Evolutionary conservation across 2,888 invertebrate genomes (phyloP), one percentile per base, ranked within the genome.

Genomic region (Tenthredo mesomela): DNA sequence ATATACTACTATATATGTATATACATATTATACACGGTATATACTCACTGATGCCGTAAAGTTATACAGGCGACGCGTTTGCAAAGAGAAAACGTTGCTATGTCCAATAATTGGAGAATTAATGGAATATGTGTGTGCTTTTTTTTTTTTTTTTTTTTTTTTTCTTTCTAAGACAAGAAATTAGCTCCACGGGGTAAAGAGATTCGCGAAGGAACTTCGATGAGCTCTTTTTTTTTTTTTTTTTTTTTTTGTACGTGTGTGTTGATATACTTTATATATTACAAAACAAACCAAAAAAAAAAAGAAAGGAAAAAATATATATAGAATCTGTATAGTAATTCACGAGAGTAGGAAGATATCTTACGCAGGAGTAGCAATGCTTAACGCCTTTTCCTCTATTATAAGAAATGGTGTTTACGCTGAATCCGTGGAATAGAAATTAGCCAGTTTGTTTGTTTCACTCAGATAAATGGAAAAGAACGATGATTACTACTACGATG

Each of bases 371-470:
- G 6, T n/a, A 40, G 12, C 40, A 43, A 21, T 21, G 43, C 18
- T 25, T 25, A 40, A 73, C 40, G 29, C 73, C 73, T 73, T 37
- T 6, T 61, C 18, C 54, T 61, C 80, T 40, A 33, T 2, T 33
- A 61, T 80, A 80, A 80, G 80, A 80, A 80, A 80, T 80, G 80
- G 58, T 80, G 80, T 80, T 80, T 80, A 80, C 80, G 61, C 0
- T 33, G 33, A 61, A 80, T n/a, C 25, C 80, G 10, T 12, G 61
- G 80, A 80, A 80, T 80, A 61, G 80, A 40, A 80, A 80, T 80
- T 80, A 80, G 80, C 50, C n/a, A 37, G 80, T 77, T 77, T 77
- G 73, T 73, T 73, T 73, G 43, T 21, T 43, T 73, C 73, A 40
- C 43, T 21, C 25, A 54, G 54, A 37, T 37, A 61, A 80, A 80